Percentiles rank a stretch among this genome's conserved stretches.
phyloP scores from a whole-genome alignment of 2,797 vertebrate species.

The Molossus alvarezi region DNA sequence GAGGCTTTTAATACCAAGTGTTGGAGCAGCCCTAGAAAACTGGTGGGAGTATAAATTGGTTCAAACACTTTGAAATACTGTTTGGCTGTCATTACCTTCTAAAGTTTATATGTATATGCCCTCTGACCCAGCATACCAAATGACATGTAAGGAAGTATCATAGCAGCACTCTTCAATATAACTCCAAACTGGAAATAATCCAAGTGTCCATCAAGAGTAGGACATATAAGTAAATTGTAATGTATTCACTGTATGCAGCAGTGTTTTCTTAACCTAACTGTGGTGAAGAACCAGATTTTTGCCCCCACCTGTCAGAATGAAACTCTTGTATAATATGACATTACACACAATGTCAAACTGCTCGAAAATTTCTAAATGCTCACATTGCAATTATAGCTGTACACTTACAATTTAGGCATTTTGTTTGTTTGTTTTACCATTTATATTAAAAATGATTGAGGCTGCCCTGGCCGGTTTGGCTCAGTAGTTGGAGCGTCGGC shows the following conservation, averaged over 20 bases:
- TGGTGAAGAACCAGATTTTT: not conserved
- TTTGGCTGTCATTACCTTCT: not conserved
- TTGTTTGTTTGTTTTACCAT: slow-evolving; percentile 1
- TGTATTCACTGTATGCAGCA: not conserved
- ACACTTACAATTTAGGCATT: not conserved
- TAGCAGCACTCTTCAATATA: not conserved
- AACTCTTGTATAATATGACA: slow-evolving; percentile 30
- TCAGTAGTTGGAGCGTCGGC: too few species aligned
- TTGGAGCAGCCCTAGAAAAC: not conserved
- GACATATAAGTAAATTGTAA: not conserved
- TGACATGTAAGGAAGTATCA: not conserved
- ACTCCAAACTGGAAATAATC: not conserved
- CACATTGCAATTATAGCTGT: not conserved
- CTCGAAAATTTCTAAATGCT: not conserved
- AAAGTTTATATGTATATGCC: not conserved
- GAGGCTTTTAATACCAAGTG: not conserved
- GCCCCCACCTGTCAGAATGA: not conserved
- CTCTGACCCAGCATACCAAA: not conserved
- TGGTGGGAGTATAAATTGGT: not conserved
- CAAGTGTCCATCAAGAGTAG: not conserved
- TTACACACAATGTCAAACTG: not conserved
- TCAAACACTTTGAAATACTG: slow-evolving; percentile 21
- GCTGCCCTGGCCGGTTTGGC: too few species aligned
- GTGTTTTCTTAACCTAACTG: slow-evolving; percentile 20
- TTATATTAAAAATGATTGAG: slow-evolving; percentile 60